Evolutionary conservation across 2,113 vertebrate genomes (phyloP).

Genomic region (Polypterus senegalus): DNA sequence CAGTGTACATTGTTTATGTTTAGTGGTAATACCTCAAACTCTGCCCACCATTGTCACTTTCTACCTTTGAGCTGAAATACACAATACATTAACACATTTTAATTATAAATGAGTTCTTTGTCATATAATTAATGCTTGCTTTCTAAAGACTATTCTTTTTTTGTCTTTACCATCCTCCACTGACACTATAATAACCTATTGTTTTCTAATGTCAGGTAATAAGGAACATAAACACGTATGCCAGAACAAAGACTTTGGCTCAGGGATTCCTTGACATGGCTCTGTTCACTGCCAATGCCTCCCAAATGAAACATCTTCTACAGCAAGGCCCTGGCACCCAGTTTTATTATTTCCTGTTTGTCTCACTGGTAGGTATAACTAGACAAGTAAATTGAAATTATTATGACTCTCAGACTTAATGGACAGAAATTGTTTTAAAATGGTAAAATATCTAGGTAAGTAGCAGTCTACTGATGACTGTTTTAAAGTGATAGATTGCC

Average conservation of each 20-base stretch:
- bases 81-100: constrained; percentile 8
- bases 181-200: constrained; percentile 9
- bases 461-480: too few species aligned
- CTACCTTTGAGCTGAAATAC: not conserved
- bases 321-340: constrained; percentile 15
- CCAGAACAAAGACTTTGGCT: constrained; percentile 15
- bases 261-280: constrained; percentile 17
- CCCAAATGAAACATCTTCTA: constrained; percentile 30
- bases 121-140: constrained; percentile 17
- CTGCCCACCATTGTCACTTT: not conserved
- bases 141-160: constrained; percentile 12
- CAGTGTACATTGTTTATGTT: too few species aligned
- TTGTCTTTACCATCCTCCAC: constrained; percentile 11
- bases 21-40: too few species aligned
- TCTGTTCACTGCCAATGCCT: constrained; percentile 21
- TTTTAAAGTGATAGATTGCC: too few species aligned
- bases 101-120: constrained; percentile 14
- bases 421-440: too few species aligned
- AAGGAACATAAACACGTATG: constrained; percentile 13
- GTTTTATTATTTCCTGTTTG: constrained; percentile 22
- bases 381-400: too few species aligned
- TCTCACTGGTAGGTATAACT: constrained; percentile 17
- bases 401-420: too few species aligned
- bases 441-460: too few species aligned
- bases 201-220: constrained; percentile 16